Base-by-base conservation (phyloP, 2,888 invertebrate genomes). In the Hydrotaea cyrtoneurina region DNA sequence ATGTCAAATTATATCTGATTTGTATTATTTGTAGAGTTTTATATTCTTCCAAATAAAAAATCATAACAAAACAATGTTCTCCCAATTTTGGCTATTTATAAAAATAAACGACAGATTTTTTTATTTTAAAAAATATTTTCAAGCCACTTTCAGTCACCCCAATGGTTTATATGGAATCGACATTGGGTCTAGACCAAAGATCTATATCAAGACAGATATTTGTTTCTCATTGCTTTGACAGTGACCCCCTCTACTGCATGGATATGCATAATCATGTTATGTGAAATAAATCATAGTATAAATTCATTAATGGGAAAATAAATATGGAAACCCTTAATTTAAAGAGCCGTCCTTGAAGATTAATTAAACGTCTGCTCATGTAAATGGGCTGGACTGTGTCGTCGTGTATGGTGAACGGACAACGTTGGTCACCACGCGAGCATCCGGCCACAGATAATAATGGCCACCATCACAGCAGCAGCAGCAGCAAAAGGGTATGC, bases 351-450 rank as follows among this genome's bases (percentile, higher is more conserved):
- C 91, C 91, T 91, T 91, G 88, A 91, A 91, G 91, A 91, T 91
- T 91, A 91, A 91, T 91, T 91, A 91, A 91, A 91, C 91, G 91
- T 89, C 87, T 88, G 89, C 89, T 90, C 90, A 90, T 91, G 90
- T 88, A 80, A 82, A 82, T 85, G 75, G 15, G n/a, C 50, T 50
- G n/a, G 1, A 13, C 43, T 43, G 43, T 43, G 80, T 62, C 78
- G 75, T 81, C 81, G 81, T 85, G 19, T 72, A 79, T 71, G 71
- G 80, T 75, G 23, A 43, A 66, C n/a, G 69, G 31, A 55, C 10
- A 17, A 55, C 50, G 39, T 50, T 74, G 17, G 21, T 23, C 26
- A 57, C 55, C 69, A 31, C 50, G 43, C 59, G 64, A 64, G 73
- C 71, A 74, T 43, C 46, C 71, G 69, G 64, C 71, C 82, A 64